These are phyloP conservation scores for Calyptommatus sinebrachiatus DNA, from an alignment of 2,113 vertebrate genomes.

Conservation along the genomic window DNA sequence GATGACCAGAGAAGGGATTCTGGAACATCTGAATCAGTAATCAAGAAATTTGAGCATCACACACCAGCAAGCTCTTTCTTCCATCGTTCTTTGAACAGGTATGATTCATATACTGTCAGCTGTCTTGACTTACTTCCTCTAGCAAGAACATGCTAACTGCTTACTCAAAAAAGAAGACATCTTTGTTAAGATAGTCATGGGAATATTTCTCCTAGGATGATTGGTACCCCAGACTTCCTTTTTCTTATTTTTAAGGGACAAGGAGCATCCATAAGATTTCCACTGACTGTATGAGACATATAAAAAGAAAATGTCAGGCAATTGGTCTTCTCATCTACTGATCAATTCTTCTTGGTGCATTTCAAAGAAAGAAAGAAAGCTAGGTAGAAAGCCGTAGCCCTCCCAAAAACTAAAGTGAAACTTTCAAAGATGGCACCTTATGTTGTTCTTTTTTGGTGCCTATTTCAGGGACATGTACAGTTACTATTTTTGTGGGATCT, in stretches of 20 bases:
- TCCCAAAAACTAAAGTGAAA: not conserved
- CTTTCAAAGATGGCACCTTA: not conserved
- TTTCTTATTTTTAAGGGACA: not conserved
- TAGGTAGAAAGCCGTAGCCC: not conserved
- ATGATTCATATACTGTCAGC: not conserved
- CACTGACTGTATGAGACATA: not conserved
- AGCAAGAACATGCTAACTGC: not conserved
- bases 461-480: not conserved
- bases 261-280: not conserved
- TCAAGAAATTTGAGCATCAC: conserved; percentile 25
- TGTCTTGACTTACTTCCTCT: conserved; percentile 1
- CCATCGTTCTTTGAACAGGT: conserved; percentile 50
- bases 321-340: not conserved
- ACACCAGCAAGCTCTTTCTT: not conserved
- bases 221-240: not conserved
- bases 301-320: not conserved
- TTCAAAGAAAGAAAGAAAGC: not conserved
- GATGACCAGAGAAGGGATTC: conserved; percentile 25
- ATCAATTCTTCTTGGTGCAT: not conserved
- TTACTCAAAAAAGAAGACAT: not conserved
- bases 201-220: not conserved
- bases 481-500: not conserved
- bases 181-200: not conserved
- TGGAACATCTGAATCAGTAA: not conserved
- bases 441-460: not conserved